Evolutionary conservation across 2,888 invertebrate species (phyloP), one percentile per base, ranked within the genome.

Genomic region (Pandemis heparana): DNA sequence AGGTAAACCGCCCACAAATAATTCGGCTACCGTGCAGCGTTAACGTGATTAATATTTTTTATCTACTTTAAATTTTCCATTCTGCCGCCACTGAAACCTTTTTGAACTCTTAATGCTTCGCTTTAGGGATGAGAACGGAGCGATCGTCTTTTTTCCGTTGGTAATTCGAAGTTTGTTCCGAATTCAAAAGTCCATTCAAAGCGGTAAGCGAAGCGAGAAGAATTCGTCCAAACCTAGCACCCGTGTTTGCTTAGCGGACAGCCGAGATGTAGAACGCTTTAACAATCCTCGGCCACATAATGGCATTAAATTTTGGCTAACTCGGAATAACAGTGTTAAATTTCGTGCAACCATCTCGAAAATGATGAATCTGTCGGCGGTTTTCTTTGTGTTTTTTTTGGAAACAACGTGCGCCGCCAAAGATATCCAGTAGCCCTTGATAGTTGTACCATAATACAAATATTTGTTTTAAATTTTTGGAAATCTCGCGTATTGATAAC

Each of bases 181-280:
- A 74, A 81, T 83, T 83, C 82, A 85, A 83, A 82, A 87, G 85
- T 83, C 83, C 87, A 84, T 93, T 91, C 83, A 91, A 82, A 80
- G 83, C 80, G 82, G 83, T 84, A 89, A 90, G 87, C 89, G 89
- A 89, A 90, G 89, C 93, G 91, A 88, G 90, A 90, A 92, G 88
- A 87, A 91, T 92, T 91, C 85, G 83, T 79, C 79, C 85, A 82
- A 83, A 73, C 79, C 87, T 80, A 83, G 83, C 87, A 84, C 84
- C 87, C 84, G 85, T 92, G 90, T 94, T 94, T 93, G 89, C 85
- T 83, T 85, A 85, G 89, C 91, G 93, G 92, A 90, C 92, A 85
- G 81, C 83, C 84, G 84, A 82, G 85, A 85, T 80, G 83, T 77
- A 80, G 83, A 87, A 82, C 84, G 83, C 83, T 81, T 82, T 79